A percentile compares a stretch with the other conserved stretches of the same genome.
Conservation (phyloP, 1,140 invertebrate species). For the Medauroidea extradentata region DNA sequence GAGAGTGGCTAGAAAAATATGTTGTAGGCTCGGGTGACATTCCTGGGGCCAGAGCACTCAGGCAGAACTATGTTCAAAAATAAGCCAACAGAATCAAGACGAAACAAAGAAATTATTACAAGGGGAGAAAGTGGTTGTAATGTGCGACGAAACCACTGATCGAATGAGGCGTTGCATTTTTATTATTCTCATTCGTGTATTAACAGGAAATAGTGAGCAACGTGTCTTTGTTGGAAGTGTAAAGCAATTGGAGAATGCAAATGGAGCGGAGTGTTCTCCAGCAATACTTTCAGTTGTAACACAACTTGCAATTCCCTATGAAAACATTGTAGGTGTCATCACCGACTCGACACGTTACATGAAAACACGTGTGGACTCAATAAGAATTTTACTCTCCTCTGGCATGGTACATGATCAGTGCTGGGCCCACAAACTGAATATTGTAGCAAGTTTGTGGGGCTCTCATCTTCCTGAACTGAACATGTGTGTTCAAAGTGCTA, state of each 20-base stretch:
- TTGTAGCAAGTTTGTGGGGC: constrained; percentile 1
- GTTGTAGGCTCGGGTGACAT: too few species aligned
- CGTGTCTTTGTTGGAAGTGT: neutral
- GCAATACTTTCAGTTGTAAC: neutral
- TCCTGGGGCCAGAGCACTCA: too few species aligned
- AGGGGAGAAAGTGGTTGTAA: neutral
- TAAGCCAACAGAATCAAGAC: too few species aligned
- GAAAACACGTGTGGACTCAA: neutral
- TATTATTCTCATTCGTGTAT: neutral
- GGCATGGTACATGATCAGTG: constrained; percentile 6
- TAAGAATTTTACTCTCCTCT: neutral
- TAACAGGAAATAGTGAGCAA: neutral
- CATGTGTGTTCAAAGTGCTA: neutral
- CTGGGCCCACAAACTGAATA: constrained; percentile 12
- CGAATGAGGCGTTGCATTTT: neutral
- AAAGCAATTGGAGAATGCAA: neutral
- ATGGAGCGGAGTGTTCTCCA: constrained; percentile 4
- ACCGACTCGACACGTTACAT: constrained; percentile 7
- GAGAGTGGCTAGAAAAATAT: too few species aligned
- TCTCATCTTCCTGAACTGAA: neutral
- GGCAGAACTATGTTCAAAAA: too few species aligned
- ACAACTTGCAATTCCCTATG: neutral
- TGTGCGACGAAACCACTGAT: neutral
- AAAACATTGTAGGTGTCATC: neutral
- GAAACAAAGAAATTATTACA: too few species aligned